Evolutionary conservation across 1,140 invertebrate species (phyloP).

Genomic region (Phymorhynchus buccinoides): DNA sequence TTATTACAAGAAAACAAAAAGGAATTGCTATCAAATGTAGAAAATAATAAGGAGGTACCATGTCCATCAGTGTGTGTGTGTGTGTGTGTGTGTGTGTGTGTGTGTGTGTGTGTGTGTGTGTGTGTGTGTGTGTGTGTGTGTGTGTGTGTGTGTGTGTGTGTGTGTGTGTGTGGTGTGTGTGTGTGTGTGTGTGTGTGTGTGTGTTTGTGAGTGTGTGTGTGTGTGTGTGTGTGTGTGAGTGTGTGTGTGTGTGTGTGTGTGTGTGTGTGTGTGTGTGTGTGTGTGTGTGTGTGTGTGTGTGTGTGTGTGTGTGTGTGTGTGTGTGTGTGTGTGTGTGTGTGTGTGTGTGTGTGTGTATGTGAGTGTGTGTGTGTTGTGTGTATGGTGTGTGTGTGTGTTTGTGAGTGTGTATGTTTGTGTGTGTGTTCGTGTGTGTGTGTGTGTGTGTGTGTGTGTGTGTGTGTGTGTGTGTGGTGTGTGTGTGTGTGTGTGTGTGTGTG

Average conservation of each 20-base stretch:
- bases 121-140: neutral
- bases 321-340: neutral
- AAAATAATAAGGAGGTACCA: neutral
- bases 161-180: constrained; percentile 10
- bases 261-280: neutral
- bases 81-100: neutral
- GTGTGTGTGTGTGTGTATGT: too few relatives aligned
- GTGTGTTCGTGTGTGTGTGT: neutral
- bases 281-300: neutral
- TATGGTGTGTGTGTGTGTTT: too few relatives aligned
- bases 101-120: neutral
- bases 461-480: constrained; percentile 13
- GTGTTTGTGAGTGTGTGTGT: neutral
- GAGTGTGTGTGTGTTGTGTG: too few relatives aligned
- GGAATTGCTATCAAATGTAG: neutral
- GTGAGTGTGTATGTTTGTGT: neutral
- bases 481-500: constrained; percentile 10
- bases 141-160: neutral
- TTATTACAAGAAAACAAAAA: neutral
- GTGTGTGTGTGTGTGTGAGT: constrained; percentile 19
- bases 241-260: neutral
- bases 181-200: constrained; percentile 4
- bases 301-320: neutral
- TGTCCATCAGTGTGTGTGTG: neutral
- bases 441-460: neutral